These are phyloP conservation scores for Tachina fera DNA, from an alignment of 2,888 invertebrate genomes.

Conservation along the genomic window DNA sequence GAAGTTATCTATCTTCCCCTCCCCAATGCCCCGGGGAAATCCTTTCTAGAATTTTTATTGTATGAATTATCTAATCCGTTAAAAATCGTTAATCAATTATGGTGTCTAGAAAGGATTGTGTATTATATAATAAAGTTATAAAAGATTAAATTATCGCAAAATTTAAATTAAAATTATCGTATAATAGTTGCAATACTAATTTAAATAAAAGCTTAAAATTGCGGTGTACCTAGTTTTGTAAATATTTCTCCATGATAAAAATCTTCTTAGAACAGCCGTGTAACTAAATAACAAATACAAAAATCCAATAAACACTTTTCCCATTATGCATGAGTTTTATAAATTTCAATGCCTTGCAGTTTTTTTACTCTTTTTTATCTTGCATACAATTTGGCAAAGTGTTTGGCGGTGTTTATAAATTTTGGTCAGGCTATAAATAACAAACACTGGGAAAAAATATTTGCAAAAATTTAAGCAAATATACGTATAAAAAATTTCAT, in stretches of 20 bases:
- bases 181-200: too few relatives aligned
- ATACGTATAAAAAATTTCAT: not conserved
- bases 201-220: not conserved
- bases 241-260: conserved; percentile 49
- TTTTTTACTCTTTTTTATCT: conserved; percentile 17
- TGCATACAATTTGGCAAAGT: conserved; percentile 65
- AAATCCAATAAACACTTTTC: conserved; percentile 60
- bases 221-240: not conserved
- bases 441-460: conserved; percentile 16
- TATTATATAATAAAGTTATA: too few relatives aligned
- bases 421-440: conserved; percentile 58
- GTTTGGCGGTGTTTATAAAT: conserved; percentile 50
- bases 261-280: conserved; percentile 32
- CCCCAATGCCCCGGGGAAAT: too few relatives aligned
- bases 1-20: too few relatives aligned
- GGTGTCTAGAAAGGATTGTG: too few relatives aligned
- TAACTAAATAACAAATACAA: conserved; percentile 22
- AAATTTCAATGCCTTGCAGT: conserved; percentile 60
- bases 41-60: too few relatives aligned
- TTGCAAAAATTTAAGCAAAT: too few relatives aligned
- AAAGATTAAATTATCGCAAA: too few relatives aligned
- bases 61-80: too few relatives aligned
- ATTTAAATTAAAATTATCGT: too few relatives aligned
- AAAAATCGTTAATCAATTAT: too few relatives aligned
- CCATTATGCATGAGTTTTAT: conserved; percentile 35